Evolutionary conservation across 2,113 vertebrate species (phyloP), one percentile per base, ranked within the genome.

Genomic region (Lagopus muta): DNA sequence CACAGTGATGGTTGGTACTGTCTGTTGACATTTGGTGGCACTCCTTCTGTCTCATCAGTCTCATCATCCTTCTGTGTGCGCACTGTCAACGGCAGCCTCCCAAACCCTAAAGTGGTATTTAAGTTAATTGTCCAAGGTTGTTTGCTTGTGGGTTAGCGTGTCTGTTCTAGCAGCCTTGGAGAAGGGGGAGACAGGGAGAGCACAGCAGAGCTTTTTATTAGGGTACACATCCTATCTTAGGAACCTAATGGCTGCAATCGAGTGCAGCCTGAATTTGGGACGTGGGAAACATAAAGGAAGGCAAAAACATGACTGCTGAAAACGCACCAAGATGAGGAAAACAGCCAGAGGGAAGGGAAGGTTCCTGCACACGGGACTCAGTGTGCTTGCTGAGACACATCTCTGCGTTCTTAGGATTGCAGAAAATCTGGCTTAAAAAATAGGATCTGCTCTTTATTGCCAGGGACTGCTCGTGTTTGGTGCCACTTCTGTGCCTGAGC

Each of bases 211-310:
- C 17, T 60, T 38, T 79, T 5, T 38, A 47, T 55, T 27, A 28
- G 8, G 34, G 20, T 5, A 76, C 70, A 52, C 77, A 40, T 52
- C 69, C 48, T 58, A 57, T 28, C 79, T 11, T 9, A 2, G 38
- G 65, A 34, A 36, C 54, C 21, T 71, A 1, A 1, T 81, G 78
- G 71, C 82, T 57, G 20, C 17, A 2, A 1, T 0, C 2, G 24
- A 47, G 45, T 55, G 36, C 13, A 83, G 55, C 27, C 67, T 82
- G 89, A 66, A 62, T 81, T 13, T 75, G 65, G 43, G 65, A 50
- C n/a, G 3, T 0, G 0, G 28, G 28, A 19, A 57, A 50, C 10
- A 21, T 36, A 42, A 66, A 47, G 0, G 0, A 74, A 36, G 0
- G 7, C 42, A 32, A 22, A 10, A 77, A 28, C 50, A 60, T 50